phyloP scores from a whole-genome alignment of 1,140 invertebrate genomes.

The Propsilocerus akamusi region DNA sequence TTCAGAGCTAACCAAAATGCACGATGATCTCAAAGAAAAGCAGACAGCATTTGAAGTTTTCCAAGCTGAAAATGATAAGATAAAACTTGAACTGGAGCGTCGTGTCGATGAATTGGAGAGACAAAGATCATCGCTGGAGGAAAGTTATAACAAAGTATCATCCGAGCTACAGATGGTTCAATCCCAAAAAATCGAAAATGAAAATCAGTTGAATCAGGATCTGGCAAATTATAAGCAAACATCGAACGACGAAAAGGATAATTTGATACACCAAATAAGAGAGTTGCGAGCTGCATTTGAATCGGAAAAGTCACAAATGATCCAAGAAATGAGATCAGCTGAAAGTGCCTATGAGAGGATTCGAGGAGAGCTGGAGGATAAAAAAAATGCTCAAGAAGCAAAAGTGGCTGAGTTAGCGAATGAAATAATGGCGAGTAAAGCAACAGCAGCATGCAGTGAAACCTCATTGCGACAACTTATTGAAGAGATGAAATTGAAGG shows the following conservation, averaged over 20 bases:
- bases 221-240: neutral
- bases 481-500: neutral
- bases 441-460: neutral
- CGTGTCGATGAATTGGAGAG: conserved; percentile 9
- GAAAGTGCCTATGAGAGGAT: neutral
- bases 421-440: neutral
- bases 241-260: neutral
- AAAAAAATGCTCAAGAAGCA: neutral
- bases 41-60: conserved; percentile 26
- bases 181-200: neutral
- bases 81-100: neutral
- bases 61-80: conserved; percentile 23
- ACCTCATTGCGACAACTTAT: neutral
- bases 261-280: neutral
- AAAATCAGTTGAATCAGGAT: neutral
- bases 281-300: neutral
- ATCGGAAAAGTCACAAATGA: neutral
- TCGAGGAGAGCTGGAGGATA: neutral
- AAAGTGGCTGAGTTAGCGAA: neutral
- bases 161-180: neutral
- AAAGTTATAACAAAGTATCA: neutral
- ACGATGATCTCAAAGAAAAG: conserved; percentile 27
- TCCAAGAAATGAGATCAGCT: too few relatives aligned
- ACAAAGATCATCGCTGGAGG: conserved; percentile 12
- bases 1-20: conserved; percentile 22